Base-by-base conservation (phyloP, 2,888 invertebrate genomes). In the Orgyia antiqua region DNA sequence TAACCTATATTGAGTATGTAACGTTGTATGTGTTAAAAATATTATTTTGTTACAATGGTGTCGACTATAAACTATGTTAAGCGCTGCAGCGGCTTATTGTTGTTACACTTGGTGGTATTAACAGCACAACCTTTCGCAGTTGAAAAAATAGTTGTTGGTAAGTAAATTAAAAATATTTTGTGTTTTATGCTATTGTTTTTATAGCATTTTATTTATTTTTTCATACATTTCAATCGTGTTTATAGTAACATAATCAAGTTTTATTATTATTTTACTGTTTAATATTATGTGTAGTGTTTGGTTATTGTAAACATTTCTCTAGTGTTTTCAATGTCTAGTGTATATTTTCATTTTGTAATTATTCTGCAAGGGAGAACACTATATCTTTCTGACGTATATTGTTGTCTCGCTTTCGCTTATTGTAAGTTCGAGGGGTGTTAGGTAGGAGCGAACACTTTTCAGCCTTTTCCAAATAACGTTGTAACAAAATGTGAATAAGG, bases 131-230 rank as follows among this genome's bases (percentile, higher is more conserved):
- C 69, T 35, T 72, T 78, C 47, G 60, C 79, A 9, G 73, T 76
- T 27, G 87, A 87, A 42, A 87, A 86, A 66, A 86, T 87, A 30
- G 79, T 82, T 18, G 77, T 87, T 21, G 87, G 87, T 87, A 64
- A 83, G 87, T 80, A 27, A 15, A n/a, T n/a, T n/a, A n/a, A n/a
- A n/a, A n/a, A n/a, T n/a, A n/a, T n/a, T n/a, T n/a, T n/a, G n/a
- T n/a, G n/a, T n/a, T n/a, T n/a, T n/a, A n/a, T n/a, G n/a, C n/a
- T n/a, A n/a, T n/a, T n/a, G n/a, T n/a, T n/a, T n/a, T n/a, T n/a
- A n/a, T n/a, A n/a, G n/a, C n/a, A n/a, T n/a, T n/a, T n/a, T n/a
- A n/a, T n/a, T 12, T 10, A 23, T 21, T 31, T 19, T 9, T 8
- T 21, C 2, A 21, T 9, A n/a, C 11, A 24, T 23, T n/a, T n/a